A percentile compares a stretch with the other conserved stretches of the same genome.
phyloP scores from a whole-genome alignment of 2,888 invertebrate species.

The Thumatha senex region DNA sequence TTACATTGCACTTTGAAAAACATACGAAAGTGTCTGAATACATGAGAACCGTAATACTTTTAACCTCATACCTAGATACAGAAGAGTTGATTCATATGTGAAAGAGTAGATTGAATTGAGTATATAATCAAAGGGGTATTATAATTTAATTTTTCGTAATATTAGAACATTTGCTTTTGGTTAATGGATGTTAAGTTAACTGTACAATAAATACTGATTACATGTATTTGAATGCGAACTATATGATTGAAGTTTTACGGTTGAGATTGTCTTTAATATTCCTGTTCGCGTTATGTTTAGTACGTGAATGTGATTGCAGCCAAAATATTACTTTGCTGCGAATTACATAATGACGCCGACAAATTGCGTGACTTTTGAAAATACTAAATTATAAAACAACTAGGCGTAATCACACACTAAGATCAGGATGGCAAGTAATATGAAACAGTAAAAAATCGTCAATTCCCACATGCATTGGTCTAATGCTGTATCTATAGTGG shows the following conservation, averaged over 20 bases:
- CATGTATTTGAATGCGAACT: conserved; percentile 41
- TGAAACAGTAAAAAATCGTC: conserved; percentile 64
- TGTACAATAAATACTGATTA: conserved; percentile 42
- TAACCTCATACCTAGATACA: conserved; percentile 7
- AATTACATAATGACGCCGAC: conserved; percentile 41
- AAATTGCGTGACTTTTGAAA: conserved; percentile 51
- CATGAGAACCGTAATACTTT: conserved; percentile 13
- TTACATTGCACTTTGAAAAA: conserved; percentile 51
- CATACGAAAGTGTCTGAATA: conserved; percentile 32
- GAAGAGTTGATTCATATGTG: conserved; percentile 44
- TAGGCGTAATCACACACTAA: conserved; percentile 56
- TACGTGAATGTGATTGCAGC: conserved; percentile 44
- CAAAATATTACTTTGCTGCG: conserved; percentile 36
- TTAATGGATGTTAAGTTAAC: conserved; percentile 46
- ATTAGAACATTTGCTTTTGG: conserved; percentile 50
- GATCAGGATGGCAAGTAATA: conserved; percentile 51
- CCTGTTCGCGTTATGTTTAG: conserved; percentile 32
- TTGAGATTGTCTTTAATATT: conserved; percentile 37
- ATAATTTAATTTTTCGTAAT: conserved; percentile 55
- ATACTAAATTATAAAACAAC: conserved; percentile 50
- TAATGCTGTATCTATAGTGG: conserved; percentile 62
- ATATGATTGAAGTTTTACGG: conserved; percentile 34
- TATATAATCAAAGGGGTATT: conserved; percentile 69
- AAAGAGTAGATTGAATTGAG: conserved; percentile 45
- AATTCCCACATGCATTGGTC: conserved; percentile 72